Evolutionary conservation across 2,797 vertebrate species (phyloP), one percentile per base, ranked within the genome.

Genomic region (Parambassis ranga): DNA sequence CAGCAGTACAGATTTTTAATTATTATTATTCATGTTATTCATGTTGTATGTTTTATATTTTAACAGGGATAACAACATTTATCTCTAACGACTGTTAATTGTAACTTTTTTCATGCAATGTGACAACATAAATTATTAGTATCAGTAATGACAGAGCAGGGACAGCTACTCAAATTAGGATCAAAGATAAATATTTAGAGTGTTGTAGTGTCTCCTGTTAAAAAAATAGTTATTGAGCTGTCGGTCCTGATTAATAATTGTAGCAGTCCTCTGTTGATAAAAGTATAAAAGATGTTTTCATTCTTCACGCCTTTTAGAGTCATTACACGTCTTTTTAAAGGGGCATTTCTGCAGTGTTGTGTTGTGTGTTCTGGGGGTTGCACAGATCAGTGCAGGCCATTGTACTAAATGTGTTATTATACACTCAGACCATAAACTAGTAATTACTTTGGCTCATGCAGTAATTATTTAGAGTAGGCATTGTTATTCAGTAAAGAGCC

Each of bases 391-490:
- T 32, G 26, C 43, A 41, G 49, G 10, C 52, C 47, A 26, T 67
- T 77, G 56, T 57, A 16, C 31, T 53, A 24, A 80, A 72, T 79
- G 14, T 72, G 53, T 70, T 71, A 80, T 72, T 77, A 71, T 71
- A 55, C 53, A 79, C 71, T 81, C 66, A 67, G 53, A 70, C 71
- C 48, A 58, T 61, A 72, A 82, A 79, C 62, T 62, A 53, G 42
- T 60, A 83, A 60, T 90, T 82, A 75, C 65, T 72, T 60, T 62
- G 67, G 68, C 81, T 81, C 59, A 60, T 58, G 46, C 51, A 23
- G 46, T 78, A 77, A 84, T 89, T 83, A 83, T 81, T 82, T 62
- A 68, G 74, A 79, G 64, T 22, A 43, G 67, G 35, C 61, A 58
- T 81, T 86, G 68, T 84, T 80, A 67, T 73, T 78, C 31, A 42